A percentile compares a stretch with the other conserved stretches of the same genome.
Conservation (phyloP, 2,113 vertebrate genomes). For the Pelvicachromis taeniatus region DNA sequence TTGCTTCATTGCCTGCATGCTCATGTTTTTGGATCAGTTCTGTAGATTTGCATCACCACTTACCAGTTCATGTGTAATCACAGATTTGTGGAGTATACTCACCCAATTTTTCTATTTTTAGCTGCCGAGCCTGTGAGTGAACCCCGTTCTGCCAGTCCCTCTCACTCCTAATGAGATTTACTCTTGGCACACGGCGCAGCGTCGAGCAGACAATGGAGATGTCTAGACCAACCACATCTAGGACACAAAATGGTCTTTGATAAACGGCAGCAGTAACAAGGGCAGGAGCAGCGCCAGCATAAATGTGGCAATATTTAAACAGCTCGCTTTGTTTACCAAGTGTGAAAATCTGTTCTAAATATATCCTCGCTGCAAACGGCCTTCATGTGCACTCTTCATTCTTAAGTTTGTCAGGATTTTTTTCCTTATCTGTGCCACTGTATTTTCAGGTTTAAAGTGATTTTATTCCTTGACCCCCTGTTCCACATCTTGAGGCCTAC, state of each 20-base stretch:
- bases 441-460: neutral
- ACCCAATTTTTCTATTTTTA: conserved; percentile 39
- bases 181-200: conserved; percentile 8
- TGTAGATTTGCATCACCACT: neutral
- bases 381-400: neutral
- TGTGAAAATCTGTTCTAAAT: neutral
- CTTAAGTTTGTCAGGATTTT: neutral
- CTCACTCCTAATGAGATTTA: conserved; percentile 45
- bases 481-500: neutral
- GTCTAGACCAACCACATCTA: conserved; percentile 17
- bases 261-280: neutral
- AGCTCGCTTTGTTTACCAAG: neutral
- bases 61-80: conserved; percentile 22
- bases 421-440: accelerated
- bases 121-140: neutral
- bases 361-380: neutral
- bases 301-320: neutral
- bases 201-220: neutral
- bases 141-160: neutral
- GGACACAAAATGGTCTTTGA: neutral
- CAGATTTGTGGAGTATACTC: conserved; percentile 12
- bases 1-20: neutral
- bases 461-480: neutral
- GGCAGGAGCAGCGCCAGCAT: neutral
- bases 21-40: neutral